Evolutionary conservation across 1,140 invertebrate species (phyloP), one percentile per base, ranked within the genome.

Genomic region (Leptestheria dahalacensis): DNA sequence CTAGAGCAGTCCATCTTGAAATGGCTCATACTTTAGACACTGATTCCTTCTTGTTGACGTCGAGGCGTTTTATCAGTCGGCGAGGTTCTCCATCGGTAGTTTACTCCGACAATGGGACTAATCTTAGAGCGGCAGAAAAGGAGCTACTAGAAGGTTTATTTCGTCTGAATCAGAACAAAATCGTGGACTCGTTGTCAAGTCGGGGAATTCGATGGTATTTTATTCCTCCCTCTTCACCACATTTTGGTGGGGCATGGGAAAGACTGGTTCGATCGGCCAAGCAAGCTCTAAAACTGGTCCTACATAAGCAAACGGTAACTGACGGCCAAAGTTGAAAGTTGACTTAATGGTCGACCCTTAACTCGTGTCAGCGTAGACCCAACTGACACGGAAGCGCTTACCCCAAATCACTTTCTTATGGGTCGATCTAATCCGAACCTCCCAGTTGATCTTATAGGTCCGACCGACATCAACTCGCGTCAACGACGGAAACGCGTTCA

Each of bases 1-100:
- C 61, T 20, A 47, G 63, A 50, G 62, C 60, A 2, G 25, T 67
- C 1, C 64, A 67, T 52, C 57, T 67, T 21, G 66, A 67, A 50
- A 49, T 65, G 15, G 61, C 64, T n/a, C 15, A 51, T 18, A 23
- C 29, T 1, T 26, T 67, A 0, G 51, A 29, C 15, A 64, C 62
- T 26, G 50, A 62, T 18, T 47, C 33, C 4, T 64, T 64, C 59
- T 29, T 64, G 3, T 6, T 26, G 25, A 57, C 48, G 12, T 61
- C 63, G 20, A 48, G 41, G n/a, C 10, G 57, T 12, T 63, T 64
- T 50, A 50, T 60, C 2, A 12, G 15, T 23, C 23, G 57, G 25
- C 10, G 62, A 41, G 62, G 59, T 15, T 18, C 26, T 6, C 50
- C 65, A 12, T 28, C 26, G 1, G 26, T 59, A 21, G 28, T 62